Evolutionary conservation across 2,888 invertebrate genomes (phyloP).

Genomic region (Dione juno): DNA sequence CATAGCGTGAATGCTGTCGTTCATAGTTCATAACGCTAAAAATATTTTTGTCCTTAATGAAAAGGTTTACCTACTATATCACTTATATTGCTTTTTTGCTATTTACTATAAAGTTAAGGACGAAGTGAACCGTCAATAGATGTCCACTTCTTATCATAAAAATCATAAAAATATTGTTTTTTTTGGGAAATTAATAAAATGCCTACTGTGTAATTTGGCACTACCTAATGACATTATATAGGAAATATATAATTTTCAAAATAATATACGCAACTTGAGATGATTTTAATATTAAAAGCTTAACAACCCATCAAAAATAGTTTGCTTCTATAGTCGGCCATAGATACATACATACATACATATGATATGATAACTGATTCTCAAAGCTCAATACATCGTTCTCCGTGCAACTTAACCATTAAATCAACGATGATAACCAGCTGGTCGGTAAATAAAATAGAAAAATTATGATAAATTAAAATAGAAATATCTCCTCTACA

Average conservation of each 20-base stretch:
- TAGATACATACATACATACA: no score
- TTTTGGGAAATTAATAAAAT: no score
- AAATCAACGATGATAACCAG: background rate
- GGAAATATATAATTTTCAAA: no score
- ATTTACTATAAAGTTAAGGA: background rate
- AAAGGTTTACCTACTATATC: background rate
- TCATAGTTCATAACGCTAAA: conserved; percentile 3
- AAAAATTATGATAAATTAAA: background rate
- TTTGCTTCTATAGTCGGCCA: no score
- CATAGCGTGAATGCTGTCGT: conserved; percentile 13
- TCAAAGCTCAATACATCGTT: background rate
- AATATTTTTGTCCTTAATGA: background rate
- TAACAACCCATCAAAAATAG: no score
- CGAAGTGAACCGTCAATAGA: background rate
- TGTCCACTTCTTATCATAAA: background rate
- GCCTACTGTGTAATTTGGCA: no score
- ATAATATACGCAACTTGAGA: no score
- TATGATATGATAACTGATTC: no score
- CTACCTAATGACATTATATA: no score
- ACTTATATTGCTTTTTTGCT: background rate
- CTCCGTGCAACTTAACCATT: background rate
- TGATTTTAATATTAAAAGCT: no score
- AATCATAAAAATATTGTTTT: no score
- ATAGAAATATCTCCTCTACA: background rate
- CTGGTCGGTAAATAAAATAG: background rate